Evolutionary conservation across 2,113 vertebrate species (phyloP).

Genomic region (Cephalopterus ornatus): DNA sequence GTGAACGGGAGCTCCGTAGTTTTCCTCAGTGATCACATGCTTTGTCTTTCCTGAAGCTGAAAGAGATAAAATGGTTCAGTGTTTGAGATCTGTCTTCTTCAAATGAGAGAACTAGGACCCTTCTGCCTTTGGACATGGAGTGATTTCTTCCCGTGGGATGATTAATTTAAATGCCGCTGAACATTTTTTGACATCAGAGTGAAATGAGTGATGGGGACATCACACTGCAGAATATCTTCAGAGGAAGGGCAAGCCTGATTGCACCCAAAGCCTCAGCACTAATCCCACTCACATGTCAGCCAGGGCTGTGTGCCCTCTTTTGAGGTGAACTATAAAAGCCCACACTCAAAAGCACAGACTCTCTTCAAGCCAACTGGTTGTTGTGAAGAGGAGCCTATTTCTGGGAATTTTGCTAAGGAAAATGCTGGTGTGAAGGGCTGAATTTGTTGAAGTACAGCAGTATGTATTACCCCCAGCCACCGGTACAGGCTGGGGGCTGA

Average conservation of each 20-base stretch:
- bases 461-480: neutral
- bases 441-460: neutral
- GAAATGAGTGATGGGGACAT: neutral
- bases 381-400: neutral
- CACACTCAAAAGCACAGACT: rapidly evolving
- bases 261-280: neutral
- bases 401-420: neutral
- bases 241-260: neutral
- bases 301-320: neutral
- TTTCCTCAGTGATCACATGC: neutral
- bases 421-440: neutral
- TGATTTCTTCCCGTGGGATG: neutral
- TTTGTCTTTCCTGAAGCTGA: neutral
- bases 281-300: neutral
- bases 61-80: neutral
- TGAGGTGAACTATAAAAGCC: neutral
- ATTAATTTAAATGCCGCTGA: neutral
- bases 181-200: neutral
- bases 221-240: neutral
- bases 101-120: neutral
- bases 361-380: neutral
- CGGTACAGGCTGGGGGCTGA: neutral
- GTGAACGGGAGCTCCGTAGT: neutral
- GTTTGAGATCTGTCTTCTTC: neutral
- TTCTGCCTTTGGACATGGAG: neutral